Conservation (phyloP, 1,140 invertebrate genomes). For the Plectrocnemia conspersa region DNA sequence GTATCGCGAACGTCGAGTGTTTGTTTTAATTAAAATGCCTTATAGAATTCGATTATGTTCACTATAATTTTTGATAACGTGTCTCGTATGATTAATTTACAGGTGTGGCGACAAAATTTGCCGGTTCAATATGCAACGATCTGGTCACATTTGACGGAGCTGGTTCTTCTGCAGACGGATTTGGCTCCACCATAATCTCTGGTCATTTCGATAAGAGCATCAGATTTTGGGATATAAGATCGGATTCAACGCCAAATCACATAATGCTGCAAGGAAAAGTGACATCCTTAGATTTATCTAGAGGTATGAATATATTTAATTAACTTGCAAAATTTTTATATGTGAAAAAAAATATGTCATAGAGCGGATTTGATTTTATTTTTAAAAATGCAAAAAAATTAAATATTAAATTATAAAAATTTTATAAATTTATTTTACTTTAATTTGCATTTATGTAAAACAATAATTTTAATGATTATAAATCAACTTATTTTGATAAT, state of each 20-base stretch:
- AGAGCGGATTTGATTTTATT: too few relatives aligned
- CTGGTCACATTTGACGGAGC: constrained; percentile 82
- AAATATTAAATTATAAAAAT: too few relatives aligned
- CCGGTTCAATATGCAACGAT: constrained; percentile 94
- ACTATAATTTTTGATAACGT: neutral
- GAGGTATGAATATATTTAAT: constrained; percentile 56
- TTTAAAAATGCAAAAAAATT: too few relatives aligned
- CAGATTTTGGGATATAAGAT: constrained; percentile 92
- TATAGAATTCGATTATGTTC: neutral
- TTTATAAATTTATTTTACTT: too few relatives aligned
- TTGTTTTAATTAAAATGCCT: neutral
- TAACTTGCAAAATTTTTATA: constrained; percentile 10
- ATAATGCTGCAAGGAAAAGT: constrained; percentile 88
- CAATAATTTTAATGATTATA: too few relatives aligned
- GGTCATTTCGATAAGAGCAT: constrained; percentile 97
- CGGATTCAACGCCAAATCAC: constrained; percentile 70
- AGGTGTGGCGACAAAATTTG: constrained; percentile 95
- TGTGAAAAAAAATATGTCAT: too few relatives aligned
- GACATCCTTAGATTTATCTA: constrained; percentile 89
- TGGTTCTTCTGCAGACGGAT: too few relatives aligned
- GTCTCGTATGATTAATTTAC: constrained; percentile 22
- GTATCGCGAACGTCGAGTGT: neutral
- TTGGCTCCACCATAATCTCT: constrained; percentile 92
- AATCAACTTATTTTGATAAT: neutral
- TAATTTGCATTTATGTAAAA: too few relatives aligned